Evolutionary conservation across 2,113 vertebrate genomes (phyloP), one percentile per base, ranked within the genome.

Genomic region (Myiopsitta monachus): DNA sequence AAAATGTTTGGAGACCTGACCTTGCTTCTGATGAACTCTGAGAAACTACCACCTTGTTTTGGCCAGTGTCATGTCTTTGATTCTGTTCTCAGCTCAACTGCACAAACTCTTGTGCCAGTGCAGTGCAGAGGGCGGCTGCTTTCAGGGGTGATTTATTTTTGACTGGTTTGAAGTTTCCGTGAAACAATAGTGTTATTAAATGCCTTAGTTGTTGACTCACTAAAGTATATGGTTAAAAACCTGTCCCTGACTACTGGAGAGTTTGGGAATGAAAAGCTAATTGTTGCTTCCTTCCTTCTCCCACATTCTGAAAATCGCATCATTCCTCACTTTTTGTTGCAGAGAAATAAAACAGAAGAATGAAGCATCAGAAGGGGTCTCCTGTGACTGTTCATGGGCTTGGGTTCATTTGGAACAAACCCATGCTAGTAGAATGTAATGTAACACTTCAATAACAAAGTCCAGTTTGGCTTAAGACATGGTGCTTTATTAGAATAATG

Each of bases 361-460:
- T 14, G 47, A 76, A 85, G 52, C 49, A 54, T 57, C 74, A 30
- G n/a, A 73, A 62, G 54, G 49, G 14, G 11, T 79, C 39, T 88
- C 28, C 39, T 0, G 0, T 47, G 33, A 64, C 9, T 0, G 1
- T 61, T 64, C 36, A 3, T n/a, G 52, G 52, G 10, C 47, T 75
- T 82, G 70, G 39, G 43, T 47, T 90, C 17, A 23, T 84, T 78
- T 66, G 46, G 38, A 66, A 72, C 6, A 7, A 85, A 62, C 43
- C 38, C 7, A 2, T 55, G 51, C 22, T 72, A 64, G 33, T n/a
- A 46, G 68, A 59, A 47, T 59, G 55, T 67, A 36, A 43, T 89
- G 54, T 2, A 63, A 4, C 17, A 49, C 74, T 88, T 61, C 59
- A 43, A 5, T 66, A 66, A 64, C n/a, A 13, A 88, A 63, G 66